phyloP scores from a whole-genome alignment of 2,888 invertebrate species.

The Morpho helenor region DNA sequence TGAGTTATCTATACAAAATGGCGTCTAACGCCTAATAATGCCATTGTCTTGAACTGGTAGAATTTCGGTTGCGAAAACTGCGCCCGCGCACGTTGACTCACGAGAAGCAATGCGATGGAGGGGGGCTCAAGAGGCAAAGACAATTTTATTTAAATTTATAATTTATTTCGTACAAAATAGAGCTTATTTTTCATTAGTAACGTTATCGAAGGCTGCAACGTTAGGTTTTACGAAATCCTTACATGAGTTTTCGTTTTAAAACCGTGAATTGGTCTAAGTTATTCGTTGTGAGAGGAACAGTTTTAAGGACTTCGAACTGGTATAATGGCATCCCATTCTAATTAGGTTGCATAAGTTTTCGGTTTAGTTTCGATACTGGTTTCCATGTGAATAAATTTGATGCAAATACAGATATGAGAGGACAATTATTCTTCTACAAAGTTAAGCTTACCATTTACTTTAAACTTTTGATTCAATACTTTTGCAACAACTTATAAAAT shows the following conservation, averaged over 20 bases:
- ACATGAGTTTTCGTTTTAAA: constrained; percentile 35
- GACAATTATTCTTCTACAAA: neutral
- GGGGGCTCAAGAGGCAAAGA: constrained; percentile 24
- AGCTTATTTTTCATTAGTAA: constrained; percentile 11
- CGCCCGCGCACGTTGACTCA: constrained; percentile 70
- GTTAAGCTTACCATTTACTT: too few relatives aligned
- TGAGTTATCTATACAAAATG: constrained; percentile 52
- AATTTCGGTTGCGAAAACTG: constrained; percentile 75
- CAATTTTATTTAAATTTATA: constrained; percentile 9
- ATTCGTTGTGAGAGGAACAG: constrained; percentile 30
- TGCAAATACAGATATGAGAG: too few relatives aligned
- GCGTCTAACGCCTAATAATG: constrained; percentile 69
- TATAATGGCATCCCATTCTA: constrained; percentile 28
- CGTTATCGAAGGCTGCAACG: constrained; percentile 25
- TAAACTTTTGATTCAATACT: too few relatives aligned
- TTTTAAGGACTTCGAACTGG: constrained; percentile 26
- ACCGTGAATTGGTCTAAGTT: constrained; percentile 28
- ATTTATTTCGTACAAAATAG: constrained; percentile 14
- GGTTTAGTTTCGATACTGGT: constrained; percentile 5
- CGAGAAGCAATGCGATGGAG: constrained; percentile 33
- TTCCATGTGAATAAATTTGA: constrained; percentile 9
- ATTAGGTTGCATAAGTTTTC: constrained; percentile 26
- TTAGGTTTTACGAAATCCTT: constrained; percentile 33
- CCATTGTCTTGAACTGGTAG: constrained; percentile 76
- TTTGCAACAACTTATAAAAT: too few relatives aligned